A percentile compares a stretch with the other conserved stretches of the same genome.
Conservation (phyloP, 2,113 vertebrate genomes). For the Fukomys damarensis region DNA sequence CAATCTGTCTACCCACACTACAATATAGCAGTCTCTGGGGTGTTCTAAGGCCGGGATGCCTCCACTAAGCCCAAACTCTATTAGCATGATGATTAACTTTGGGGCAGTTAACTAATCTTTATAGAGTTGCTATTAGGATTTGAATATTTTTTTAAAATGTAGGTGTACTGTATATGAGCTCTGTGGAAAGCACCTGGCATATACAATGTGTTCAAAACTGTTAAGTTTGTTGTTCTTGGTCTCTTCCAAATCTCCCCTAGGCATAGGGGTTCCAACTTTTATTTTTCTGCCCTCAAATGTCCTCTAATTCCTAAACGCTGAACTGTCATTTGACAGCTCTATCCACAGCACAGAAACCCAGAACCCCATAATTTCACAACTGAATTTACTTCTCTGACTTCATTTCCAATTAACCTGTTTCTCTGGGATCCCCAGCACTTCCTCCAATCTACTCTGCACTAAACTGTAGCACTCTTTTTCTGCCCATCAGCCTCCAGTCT, state of each 20-base stretch:
- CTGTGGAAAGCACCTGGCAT: neutral
- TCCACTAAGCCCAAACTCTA: neutral
- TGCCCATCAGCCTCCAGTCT: neutral
- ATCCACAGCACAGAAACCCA: neutral
- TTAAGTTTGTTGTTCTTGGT: neutral
- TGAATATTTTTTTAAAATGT: neutral
- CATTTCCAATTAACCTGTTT: neutral
- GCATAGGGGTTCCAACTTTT: neutral
- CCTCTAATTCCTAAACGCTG: neutral
- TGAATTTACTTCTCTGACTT: neutral
- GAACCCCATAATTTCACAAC: slow-evolving; percentile 2
- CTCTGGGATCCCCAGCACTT: neutral
- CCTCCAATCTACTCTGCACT: neutral
- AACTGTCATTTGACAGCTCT: neutral
- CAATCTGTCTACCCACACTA: neutral
- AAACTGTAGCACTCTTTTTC: neutral
- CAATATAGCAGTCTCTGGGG: neutral
- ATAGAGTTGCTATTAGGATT: neutral
- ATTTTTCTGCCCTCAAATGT: neutral
- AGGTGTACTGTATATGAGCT: neutral
- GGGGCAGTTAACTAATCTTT: neutral
- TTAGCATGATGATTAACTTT: neutral
- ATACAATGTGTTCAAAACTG: neutral
- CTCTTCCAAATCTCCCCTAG: neutral
- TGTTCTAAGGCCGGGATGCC: neutral